Evolutionary conservation across 2,888 invertebrate species (phyloP).

Genomic region (Drosophila mayaguana): DNA sequence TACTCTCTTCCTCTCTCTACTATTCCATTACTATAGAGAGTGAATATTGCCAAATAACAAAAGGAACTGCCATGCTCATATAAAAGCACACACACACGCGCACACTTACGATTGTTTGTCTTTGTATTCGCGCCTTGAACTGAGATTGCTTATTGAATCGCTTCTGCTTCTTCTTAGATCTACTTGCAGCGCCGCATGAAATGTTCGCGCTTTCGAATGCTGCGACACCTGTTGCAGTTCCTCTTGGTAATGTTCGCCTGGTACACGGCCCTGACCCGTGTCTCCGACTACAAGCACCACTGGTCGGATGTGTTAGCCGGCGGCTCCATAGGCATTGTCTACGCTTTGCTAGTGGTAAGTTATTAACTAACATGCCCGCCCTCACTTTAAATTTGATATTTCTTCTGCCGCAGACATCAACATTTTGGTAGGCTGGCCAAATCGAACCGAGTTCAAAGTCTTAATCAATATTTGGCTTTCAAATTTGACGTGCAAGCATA

Average conservation of each 20-base stretch:
- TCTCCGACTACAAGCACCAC: conserved; percentile 98
- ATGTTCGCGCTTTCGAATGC: conserved; percentile 92
- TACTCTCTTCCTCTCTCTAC: neutral
- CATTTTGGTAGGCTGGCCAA: conserved; percentile 61
- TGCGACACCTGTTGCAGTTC: conserved; percentile 94
- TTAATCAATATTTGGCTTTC: conserved; percentile 17
- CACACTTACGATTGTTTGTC: neutral
- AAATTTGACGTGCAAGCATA: conserved; percentile 12
- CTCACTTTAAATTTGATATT: neutral
- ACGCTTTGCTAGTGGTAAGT: conserved; percentile 90
- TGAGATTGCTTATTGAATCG: neutral
- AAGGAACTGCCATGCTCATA: neutral
- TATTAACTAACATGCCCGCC: no score
- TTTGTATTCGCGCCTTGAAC: neutral
- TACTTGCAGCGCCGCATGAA: conserved; percentile 95
- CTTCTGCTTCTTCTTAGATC: conserved; percentile 87
- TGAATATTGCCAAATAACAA: neutral
- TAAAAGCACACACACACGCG: neutral
- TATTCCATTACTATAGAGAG: neutral
- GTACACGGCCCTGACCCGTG: conserved; percentile 94
- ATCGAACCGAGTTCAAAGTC: no score
- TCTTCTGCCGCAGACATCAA: conserved; percentile 59
- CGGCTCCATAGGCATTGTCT: conserved; percentile 88
- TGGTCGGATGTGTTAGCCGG: conserved; percentile 98
- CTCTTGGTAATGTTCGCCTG: conserved; percentile 91